Conservation (phyloP, 2,797 vertebrate species). For the Syngnathus acus region DNA sequence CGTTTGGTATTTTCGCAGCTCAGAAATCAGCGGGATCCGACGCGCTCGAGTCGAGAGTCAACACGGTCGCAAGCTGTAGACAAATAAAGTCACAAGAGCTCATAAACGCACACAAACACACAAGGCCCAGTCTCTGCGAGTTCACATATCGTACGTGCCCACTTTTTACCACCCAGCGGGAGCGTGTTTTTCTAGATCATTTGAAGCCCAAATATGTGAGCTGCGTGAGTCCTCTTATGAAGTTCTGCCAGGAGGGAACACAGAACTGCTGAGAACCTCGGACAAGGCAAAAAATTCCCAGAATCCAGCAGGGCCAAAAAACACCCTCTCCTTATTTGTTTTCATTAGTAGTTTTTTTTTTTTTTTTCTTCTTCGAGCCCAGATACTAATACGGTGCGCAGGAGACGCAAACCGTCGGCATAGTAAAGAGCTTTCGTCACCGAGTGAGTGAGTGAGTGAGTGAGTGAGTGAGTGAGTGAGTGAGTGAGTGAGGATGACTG, state of each 20-base stretch:
- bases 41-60: slow-evolving; percentile 25
- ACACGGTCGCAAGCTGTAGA: slow-evolving; percentile 34
- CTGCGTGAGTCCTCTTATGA: slow-evolving; percentile 68
- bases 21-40: slow-evolving; percentile 31
- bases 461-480: not conserved
- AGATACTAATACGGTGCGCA: slow-evolving; percentile 41
- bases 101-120: slow-evolving; percentile 21
- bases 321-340: slow-evolving; percentile 50
- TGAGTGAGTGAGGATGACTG: not conserved
- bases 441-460: not conserved
- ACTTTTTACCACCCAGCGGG: slow-evolving; percentile 63
- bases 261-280: slow-evolving; percentile 66
- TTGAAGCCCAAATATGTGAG: slow-evolving; percentile 73
- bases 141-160: slow-evolving; percentile 43
- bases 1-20: slow-evolving; percentile 25
- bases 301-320: slow-evolving; percentile 65
- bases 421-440: not conserved
- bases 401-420: not conserved
- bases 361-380: slow-evolving; percentile 13
- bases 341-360: too few relatives aligned
- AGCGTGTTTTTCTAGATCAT: slow-evolving; percentile 69
- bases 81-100: slow-evolving; percentile 53
- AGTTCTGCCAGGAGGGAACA: slow-evolving; percentile 61
- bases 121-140: slow-evolving; percentile 31
- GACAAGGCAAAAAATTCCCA: slow-evolving; percentile 67